A percentile compares a stretch with the other conserved stretches of the same genome.
phyloP scores from a whole-genome alignment of 2,888 invertebrate genomes.

The Zaprionus obscuricornis region DNA sequence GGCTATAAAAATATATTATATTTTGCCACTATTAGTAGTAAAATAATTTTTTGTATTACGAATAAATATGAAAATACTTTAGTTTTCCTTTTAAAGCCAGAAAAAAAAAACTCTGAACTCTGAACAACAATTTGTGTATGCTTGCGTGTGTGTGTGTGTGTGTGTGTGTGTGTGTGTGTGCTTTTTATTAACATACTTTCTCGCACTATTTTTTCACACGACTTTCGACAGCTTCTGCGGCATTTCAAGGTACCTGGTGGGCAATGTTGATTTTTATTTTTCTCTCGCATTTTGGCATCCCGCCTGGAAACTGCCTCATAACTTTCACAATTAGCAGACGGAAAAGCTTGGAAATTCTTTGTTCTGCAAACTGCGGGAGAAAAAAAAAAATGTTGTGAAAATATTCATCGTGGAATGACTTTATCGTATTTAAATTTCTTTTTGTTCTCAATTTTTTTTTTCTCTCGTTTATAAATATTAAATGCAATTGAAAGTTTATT shows the following conservation, averaged over 20 bases:
- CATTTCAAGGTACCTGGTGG: constrained; percentile 2
- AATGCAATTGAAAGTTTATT: too few relatives aligned
- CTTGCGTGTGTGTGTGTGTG: too few relatives aligned
- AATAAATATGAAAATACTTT: too few relatives aligned
- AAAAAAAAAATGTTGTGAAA: constrained; percentile 22
- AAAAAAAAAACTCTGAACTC: too few relatives aligned
- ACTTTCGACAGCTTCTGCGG: constrained; percentile 28
- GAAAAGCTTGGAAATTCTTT: constrained; percentile 35
- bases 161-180: too few relatives aligned
- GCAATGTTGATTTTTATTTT: background rate
- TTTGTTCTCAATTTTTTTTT: too few relatives aligned
- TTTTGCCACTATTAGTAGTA: background rate
- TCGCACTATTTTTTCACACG: constrained; percentile 10
- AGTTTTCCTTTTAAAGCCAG: too few relatives aligned
- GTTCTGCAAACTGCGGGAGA: constrained; percentile 1
- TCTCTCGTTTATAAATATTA: too few relatives aligned
- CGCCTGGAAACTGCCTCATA: constrained; percentile 36
- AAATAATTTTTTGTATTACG: too few relatives aligned
- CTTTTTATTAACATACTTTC: constrained; percentile 23
- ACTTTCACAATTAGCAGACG: constrained; percentile 55
- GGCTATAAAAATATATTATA: constrained; percentile 18
- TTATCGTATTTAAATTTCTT: too few relatives aligned
- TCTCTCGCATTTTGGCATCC: constrained; percentile 1
- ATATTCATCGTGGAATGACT: too few relatives aligned
- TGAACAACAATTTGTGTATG: background rate